A percentile compares a stretch with the other conserved stretches of the same genome.
Conservation (phyloP, 2,797 vertebrate genomes). For the Sternotherus odoratus region DNA sequence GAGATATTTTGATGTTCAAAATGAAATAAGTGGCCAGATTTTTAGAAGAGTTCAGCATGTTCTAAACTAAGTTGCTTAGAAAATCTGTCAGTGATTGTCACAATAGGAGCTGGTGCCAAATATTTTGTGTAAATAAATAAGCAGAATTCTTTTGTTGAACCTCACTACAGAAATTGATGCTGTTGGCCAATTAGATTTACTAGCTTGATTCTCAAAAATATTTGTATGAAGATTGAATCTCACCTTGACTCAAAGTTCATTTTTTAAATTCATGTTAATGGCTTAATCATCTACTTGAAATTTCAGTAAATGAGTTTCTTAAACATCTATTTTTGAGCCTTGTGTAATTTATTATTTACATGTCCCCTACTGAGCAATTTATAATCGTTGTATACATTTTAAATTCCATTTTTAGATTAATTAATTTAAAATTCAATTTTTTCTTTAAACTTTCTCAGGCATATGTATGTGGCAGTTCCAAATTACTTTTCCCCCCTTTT, state of each 20-base stretch:
- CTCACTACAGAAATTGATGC: background rate
- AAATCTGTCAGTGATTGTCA: background rate
- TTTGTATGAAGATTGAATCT: background rate
- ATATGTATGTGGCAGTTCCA: background rate
- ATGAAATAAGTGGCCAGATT: background rate
- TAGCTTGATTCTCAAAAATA: background rate
- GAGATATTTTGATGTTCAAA: background rate
- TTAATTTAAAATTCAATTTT: background rate
- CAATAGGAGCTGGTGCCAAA: background rate
- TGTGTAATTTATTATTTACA: background rate
- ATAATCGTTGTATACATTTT: background rate
- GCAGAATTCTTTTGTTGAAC: background rate
- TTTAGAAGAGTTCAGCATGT: background rate
- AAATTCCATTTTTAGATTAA: background rate
- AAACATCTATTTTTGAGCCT: conserved; percentile 8
- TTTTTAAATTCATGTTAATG: background rate
- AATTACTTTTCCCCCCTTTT: background rate
- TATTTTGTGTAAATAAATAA: background rate
- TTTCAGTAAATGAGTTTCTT: background rate
- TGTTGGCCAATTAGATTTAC: background rate
- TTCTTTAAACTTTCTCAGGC: background rate
- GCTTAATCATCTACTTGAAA: background rate
- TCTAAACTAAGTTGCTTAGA: background rate
- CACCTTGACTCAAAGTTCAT: background rate
- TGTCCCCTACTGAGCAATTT: background rate